Percentiles rank a stretch among this genome's conserved stretches.
Evolutionary conservation across 2,888 invertebrate genomes (phyloP).

Genomic region (Onthophagus sagittarius): DNA sequence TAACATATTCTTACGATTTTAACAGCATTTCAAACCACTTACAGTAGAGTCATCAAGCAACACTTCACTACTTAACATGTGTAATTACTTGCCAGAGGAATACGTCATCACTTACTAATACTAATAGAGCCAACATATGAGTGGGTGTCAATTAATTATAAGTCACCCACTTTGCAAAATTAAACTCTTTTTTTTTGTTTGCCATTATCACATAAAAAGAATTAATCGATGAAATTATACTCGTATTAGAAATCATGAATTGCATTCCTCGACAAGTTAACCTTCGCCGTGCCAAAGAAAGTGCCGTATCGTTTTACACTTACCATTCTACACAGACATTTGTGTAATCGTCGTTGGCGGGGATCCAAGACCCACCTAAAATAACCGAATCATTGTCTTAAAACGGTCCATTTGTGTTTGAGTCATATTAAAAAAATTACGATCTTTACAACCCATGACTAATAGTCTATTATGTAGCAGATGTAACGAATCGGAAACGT

Average conservation of each 20-base stretch:
- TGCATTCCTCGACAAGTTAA: neutral
- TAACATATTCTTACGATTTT: too few relatives aligned
- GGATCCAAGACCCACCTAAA: neutral
- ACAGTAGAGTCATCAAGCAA: too few relatives aligned
- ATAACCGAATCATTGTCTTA: neutral
- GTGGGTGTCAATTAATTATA: neutral
- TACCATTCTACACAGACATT: neutral
- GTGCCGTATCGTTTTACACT: neutral
- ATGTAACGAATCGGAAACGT: neutral
- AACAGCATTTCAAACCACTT: too few relatives aligned
- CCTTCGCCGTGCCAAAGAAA: neutral
- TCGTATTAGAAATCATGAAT: neutral
- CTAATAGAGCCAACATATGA: neutral
- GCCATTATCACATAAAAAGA: neutral
- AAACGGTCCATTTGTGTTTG: neutral
- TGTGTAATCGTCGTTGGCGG: neutral
- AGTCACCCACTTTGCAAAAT: neutral
- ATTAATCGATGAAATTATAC: neutral
- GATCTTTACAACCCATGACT: neutral
- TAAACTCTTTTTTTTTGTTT: neutral
- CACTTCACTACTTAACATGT: neutral
- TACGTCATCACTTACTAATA: neutral
- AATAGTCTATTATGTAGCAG: neutral
- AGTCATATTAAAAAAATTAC: neutral
- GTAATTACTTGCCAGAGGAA: too few relatives aligned